Evolutionary conservation across 1,140 invertebrate genomes (phyloP).

Genomic region (Helicorthomorpha holstii): DNA sequence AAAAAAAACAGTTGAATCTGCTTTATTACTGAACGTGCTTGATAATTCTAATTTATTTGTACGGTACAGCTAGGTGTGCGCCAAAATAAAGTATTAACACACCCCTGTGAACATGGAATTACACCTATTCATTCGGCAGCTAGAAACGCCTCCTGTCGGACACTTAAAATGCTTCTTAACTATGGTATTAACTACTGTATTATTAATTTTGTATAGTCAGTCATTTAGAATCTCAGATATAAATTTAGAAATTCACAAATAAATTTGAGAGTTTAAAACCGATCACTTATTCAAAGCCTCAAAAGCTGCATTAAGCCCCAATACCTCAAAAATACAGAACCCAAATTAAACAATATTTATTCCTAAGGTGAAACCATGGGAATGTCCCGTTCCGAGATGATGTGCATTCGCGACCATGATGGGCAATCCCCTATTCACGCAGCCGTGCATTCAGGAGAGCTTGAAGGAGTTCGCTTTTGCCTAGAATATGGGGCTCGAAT

Average conservation of each 20-base stretch:
- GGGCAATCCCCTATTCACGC: constrained; percentile 28
- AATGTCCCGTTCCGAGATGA: constrained; percentile 56
- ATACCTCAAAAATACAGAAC: too few species aligned
- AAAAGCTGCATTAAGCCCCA: too few species aligned
- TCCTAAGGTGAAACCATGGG: constrained; percentile 50
- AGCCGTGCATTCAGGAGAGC: constrained; percentile 25
- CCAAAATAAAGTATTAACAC: constrained; percentile 40
- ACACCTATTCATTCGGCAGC: constrained; percentile 76
- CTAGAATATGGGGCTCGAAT: constrained; percentile 66
- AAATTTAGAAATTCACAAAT: too few species aligned
- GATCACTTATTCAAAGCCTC: too few species aligned
- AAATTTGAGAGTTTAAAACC: too few species aligned
- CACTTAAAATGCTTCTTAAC: neutral
- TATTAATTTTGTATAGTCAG: neutral
- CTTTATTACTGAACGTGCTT: too few species aligned
- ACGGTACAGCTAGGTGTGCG: too few species aligned
- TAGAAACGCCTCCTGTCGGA: constrained; percentile 39
- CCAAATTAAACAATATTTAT: too few species aligned
- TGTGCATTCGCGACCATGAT: constrained; percentile 52
- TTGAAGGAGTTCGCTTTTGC: constrained; percentile 51
- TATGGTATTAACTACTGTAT: neutral
- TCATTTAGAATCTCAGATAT: constrained; percentile 47
- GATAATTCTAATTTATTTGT: too few species aligned
- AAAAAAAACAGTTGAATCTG: too few species aligned
- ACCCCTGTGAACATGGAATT: constrained; percentile 64